Evolutionary conservation across 2,888 invertebrate genomes (phyloP), one percentile per base, ranked within the genome.

Genomic region (Lasioglossum vierecki): DNA sequence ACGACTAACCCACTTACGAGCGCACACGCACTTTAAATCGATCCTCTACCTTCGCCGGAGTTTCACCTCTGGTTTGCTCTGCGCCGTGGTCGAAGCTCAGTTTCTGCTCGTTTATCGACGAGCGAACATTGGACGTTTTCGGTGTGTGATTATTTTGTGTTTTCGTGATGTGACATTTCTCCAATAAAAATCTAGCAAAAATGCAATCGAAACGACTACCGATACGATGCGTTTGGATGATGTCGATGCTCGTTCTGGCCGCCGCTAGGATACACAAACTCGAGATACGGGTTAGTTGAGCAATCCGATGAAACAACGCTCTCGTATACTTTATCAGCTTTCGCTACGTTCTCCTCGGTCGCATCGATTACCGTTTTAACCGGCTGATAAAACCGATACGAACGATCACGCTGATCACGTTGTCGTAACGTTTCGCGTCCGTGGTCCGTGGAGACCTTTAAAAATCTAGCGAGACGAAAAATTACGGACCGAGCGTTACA

Each of bases 211-310:
- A 81, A 73, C 82, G 76, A 74, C 57, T 66, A 22, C 30, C 89
- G 46, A 66, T 81, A 76, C 83, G 80, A 76, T 89, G 85, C 76
- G 81, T 93, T 49, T 84, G 90, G 88, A 78, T 85, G 60, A 74
- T 93, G 77, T 77, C 91, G 66, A 80, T 91, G 49, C 78, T 93
- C 49, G 83, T 87, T 6, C 60, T 90, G 30, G 91, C 91, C 66
- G 79, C 90, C 73, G 95, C 93, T 68, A 94, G 96, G 87, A 97
- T 96, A 92, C 97, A 97, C 94, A 96, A 96, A 92, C 95, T 96
- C 86, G 96, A 96, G 94, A 96, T 96, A 91, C 95, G 95, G 92
- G 96, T 96, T 95, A 95, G 96, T 95, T 79, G 57, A 75, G 30
- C 30, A 70, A 82, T 83, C 46, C 22, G 53, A 26, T 49, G 26